Percentiles rank a stretch among this genome's conserved stretches.
These are phyloP conservation scores for Caranx melampygus DNA, from an alignment of 2,113 vertebrate genomes.

Conservation along the genomic window DNA sequence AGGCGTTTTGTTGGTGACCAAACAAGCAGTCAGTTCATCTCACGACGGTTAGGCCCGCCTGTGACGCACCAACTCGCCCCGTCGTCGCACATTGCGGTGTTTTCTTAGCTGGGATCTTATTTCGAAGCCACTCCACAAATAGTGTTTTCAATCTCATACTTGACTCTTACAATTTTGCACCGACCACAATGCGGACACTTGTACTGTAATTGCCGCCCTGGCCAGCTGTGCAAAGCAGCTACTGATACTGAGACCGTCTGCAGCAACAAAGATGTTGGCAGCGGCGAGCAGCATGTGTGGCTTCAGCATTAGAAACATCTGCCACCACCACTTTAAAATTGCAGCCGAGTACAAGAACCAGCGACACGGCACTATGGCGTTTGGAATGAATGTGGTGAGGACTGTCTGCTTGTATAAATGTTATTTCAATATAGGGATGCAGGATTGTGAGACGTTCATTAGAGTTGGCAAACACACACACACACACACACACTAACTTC, in stretches of 20 bases:
- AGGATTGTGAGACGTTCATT: slow-evolving; percentile 54
- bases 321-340: slow-evolving; percentile 57
- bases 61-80: slow-evolving; percentile 1
- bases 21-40: slow-evolving; percentile 21
- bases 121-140: slow-evolving; percentile 53
- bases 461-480: slow-evolving; percentile 44
- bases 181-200: slow-evolving; percentile 50
- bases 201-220: slow-evolving; percentile 57
- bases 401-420: slow-evolving; percentile 70
- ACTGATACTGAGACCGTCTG: slow-evolving; percentile 52
- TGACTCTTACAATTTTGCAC: slow-evolving; percentile 31
- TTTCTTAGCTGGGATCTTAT: slow-evolving; percentile 57
- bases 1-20: slow-evolving; percentile 14
- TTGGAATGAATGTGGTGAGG: slow-evolving; percentile 61
- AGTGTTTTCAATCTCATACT: slow-evolving; percentile 46
- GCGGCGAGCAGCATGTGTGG: slow-evolving; percentile 52
- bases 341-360: slow-evolving; percentile 50
- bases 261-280: slow-evolving; percentile 57
- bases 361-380: slow-evolving; percentile 30
- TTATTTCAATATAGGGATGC: slow-evolving; percentile 66
- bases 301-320: slow-evolving; percentile 77
- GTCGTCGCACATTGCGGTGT: slow-evolving; percentile 23
- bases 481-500: slow-evolving; percentile 22
- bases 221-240: slow-evolving; percentile 69
- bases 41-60: slow-evolving; percentile 8